Conservation (phyloP, 2,888 invertebrate species). For the Eupsilia transversa region DNA sequence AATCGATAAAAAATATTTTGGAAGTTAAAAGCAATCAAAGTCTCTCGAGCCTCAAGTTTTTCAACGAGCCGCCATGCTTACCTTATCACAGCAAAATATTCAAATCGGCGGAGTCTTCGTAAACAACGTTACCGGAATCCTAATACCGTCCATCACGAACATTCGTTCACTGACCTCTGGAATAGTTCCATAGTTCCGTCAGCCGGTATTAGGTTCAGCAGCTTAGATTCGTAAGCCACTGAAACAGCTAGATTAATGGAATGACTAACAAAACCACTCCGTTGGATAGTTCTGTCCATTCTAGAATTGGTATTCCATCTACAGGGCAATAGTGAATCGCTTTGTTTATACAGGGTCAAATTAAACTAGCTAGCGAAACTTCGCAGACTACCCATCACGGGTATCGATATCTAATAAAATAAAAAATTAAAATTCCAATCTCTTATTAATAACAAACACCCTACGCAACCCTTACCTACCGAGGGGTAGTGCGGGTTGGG, state of each 20-base stretch:
- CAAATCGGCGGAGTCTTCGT: conserved; percentile 30
- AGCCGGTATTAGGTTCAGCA: conserved; percentile 16
- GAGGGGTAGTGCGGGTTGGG: no score
- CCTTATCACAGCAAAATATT: conserved; percentile 40
- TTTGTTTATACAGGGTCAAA: background rate
- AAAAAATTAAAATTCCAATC: no score
- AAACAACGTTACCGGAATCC: conserved; percentile 45
- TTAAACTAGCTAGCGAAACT: no score
- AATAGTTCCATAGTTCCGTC: conserved; percentile 28
- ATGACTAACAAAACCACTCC: conserved; percentile 46
- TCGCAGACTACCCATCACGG: no score
- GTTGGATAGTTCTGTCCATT: conserved; percentile 18
- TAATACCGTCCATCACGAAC: conserved; percentile 28
- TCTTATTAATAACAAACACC: no score
- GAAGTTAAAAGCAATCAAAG: conserved; percentile 33
- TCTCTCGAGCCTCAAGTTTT: background rate
- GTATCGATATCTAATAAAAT: no score
- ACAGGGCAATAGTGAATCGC: background rate
- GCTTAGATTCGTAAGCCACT: conserved; percentile 33
- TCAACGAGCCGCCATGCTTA: background rate
- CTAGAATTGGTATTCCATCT: conserved; percentile 14
- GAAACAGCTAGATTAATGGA: conserved; percentile 32
- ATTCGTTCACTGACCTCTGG: conserved; percentile 23
- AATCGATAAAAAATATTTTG: conserved; percentile 19
- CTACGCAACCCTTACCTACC: no score